Evolutionary conservation across 2,113 vertebrate species (phyloP), one percentile per base, ranked within the genome.

Genomic region (Apodemus sylvaticus): DNA sequence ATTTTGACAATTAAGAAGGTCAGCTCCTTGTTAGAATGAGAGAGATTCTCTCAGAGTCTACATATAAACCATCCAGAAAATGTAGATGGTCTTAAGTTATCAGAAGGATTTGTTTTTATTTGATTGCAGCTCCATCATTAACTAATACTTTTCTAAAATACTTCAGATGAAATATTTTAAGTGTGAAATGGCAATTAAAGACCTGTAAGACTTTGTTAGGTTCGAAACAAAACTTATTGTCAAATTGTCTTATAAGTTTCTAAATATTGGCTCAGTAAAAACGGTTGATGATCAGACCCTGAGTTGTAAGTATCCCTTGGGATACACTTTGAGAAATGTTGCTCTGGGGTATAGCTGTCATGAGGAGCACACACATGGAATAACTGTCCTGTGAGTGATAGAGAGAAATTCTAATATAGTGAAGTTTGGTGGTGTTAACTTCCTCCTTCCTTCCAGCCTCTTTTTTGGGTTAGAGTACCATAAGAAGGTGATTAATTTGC

Each of bases 61-160:
- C 86, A 36, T 90, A 45, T 82, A 62, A 62, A 90, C 70, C 71
- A 77, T 16, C 48, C 53, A 53, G 12, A 19, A 36, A 91, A 29
- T 88, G 64, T 79, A 79, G 58, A 93, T 4, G 55, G 14, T 76
- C 53, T 93, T 31, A 70, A n/a, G 85, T 51, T 76, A 13, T 79
- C 55, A 86, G 51, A 11, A 62, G 16, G 66, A 62, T 76, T 73
- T 20, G 4, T 29, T 81, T 89, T 88, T 91, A 34, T 89, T 91
- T 92, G 53, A 73, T 96, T 90, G 81, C 39, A 51, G 48, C 71
- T 81, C n/a, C 88, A 22, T 90, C 74, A 88, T 39, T 79, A 20
- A 81, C 36, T 53, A 92, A 90, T 83, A 53, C 6, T 86, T 96
- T 74, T 81, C 93, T 86, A 77, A 92, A 95, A 86, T 70, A 60